phyloP scores from a whole-genome alignment of 2,888 invertebrate species.

The Choreutis nemorana region DNA sequence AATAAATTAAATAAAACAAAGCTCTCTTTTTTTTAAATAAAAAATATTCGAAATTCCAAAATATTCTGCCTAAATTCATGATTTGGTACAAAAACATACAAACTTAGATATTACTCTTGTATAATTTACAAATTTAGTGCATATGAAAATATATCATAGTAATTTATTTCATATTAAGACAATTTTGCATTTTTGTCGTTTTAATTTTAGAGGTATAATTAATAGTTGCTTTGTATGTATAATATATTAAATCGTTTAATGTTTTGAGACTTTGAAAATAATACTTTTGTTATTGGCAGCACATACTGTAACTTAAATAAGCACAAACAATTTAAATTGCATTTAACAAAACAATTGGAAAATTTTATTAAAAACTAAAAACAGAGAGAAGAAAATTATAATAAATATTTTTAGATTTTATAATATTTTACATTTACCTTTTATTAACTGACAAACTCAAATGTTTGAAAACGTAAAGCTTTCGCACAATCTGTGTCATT shows the following conservation, averaged over 20 bases:
- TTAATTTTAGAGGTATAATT: no score
- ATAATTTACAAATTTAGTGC: conserved; percentile 47
- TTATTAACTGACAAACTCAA: no score
- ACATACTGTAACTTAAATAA: no score
- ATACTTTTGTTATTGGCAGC: no score
- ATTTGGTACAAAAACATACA: conserved; percentile 63
- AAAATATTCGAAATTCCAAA: conserved; percentile 28
- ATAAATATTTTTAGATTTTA: conserved; percentile 35
- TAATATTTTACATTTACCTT: conserved; percentile 15
- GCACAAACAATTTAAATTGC: no score
- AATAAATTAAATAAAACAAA: conserved; percentile 19
- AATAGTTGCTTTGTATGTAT: no score
- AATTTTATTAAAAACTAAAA: conserved; percentile 42
- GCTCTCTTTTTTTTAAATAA: conserved; percentile 36
- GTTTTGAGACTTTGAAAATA: no score
- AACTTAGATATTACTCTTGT: conserved; percentile 56
- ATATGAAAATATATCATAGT: conserved; percentile 29
- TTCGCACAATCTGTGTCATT: no score
- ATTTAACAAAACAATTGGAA: no score
- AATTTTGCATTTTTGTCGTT: conserved; percentile 58
- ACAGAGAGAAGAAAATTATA: conserved; percentile 37
- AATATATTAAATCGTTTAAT: no score
- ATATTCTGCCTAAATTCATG: conserved; percentile 31
- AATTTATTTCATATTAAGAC: conserved; percentile 51
- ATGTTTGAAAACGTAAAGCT: no score